Percentiles rank a stretch among this genome's conserved stretches.
Evolutionary conservation across 1,140 invertebrate species (phyloP).

Genomic region (Potamilus streckersoni): DNA sequence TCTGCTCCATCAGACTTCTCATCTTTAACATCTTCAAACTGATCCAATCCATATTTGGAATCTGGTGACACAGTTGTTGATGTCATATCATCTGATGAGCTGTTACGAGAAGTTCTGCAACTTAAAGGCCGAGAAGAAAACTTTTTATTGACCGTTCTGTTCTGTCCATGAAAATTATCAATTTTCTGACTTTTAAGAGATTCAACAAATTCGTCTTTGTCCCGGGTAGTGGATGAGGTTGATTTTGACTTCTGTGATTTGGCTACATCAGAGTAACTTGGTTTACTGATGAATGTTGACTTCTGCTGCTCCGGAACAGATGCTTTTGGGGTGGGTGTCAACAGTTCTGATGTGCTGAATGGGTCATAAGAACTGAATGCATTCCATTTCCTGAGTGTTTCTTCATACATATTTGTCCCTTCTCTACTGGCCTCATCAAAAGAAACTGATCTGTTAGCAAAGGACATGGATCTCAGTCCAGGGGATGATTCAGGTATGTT

Average conservation of each 20-base stretch:
- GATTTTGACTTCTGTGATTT: slow-evolving; percentile 21
- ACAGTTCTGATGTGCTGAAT: slow-evolving; percentile 20
- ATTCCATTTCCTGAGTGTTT: slow-evolving; percentile 19
- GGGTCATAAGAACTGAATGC: slow-evolving; percentile 16
- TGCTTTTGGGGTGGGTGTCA: slow-evolving; percentile 12
- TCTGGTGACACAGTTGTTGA: slow-evolving; percentile 26
- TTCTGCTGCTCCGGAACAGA: slow-evolving; percentile 18
- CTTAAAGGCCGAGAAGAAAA: slow-evolving; percentile 17
- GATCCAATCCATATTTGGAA: slow-evolving; percentile 33
- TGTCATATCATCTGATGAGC: slow-evolving; percentile 24
- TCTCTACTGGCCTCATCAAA: slow-evolving; percentile 9
- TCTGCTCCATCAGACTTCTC: slow-evolving; percentile 15
- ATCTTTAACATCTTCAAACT: slow-evolving; percentile 23
- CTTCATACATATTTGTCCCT: slow-evolving; percentile 28
- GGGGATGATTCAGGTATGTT: too few species aligned
- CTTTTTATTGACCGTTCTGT: slow-evolving; percentile 22
- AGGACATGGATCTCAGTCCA: too few species aligned
- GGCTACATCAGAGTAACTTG: slow-evolving; percentile 31
- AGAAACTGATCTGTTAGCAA: too few species aligned
- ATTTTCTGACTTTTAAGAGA: slow-evolving; percentile 6
- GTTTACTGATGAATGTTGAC: slow-evolving; percentile 5
- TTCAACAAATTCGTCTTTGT: slow-evolving; percentile 14
- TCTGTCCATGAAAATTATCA: slow-evolving; percentile 11
- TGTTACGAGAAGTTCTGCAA: slow-evolving; percentile 15
- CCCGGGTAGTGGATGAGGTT: slow-evolving; percentile 5